phyloP scores from a whole-genome alignment of 1,140 invertebrate genomes.

The Drosophila sproati region DNA sequence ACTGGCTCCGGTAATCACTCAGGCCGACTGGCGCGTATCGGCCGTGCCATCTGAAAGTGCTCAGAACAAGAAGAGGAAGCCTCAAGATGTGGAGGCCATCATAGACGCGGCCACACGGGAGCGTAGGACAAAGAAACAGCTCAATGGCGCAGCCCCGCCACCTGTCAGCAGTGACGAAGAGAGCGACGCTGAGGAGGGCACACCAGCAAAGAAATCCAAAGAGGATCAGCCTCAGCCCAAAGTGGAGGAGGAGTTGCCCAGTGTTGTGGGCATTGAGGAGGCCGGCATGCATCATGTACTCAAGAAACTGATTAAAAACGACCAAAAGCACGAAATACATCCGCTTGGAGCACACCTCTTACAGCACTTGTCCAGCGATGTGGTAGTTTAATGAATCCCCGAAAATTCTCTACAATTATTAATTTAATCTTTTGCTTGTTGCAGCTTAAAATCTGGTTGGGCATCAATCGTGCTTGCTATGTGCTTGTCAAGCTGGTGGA shows the following conservation, averaged over 20 bases:
- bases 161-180: slow-evolving; percentile 42
- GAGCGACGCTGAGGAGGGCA: slow-evolving; percentile 56
- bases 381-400: slow-evolving; percentile 27
- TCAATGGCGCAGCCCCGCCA: background rate
- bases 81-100: slow-evolving; percentile 68
- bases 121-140: slow-evolving; percentile 51
- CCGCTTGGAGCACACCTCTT: slow-evolving; percentile 85
- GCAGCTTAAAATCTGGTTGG: slow-evolving; percentile 85
- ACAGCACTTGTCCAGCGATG: slow-evolving; percentile 70
- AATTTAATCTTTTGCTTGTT: slow-evolving; percentile 1
- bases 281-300: slow-evolving; percentile 91
- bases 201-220: slow-evolving; percentile 46
- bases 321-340: slow-evolving; percentile 85
- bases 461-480: slow-evolving; percentile 88
- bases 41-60: slow-evolving; percentile 49
- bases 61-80: slow-evolving; percentile 50
- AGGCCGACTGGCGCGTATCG: slow-evolving; percentile 83
- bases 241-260: slow-evolving; percentile 12
- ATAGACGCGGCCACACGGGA: slow-evolving; percentile 65
- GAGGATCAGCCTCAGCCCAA: slow-evolving; percentile 5
- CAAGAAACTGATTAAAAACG: slow-evolving; percentile 91
- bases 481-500: slow-evolving; percentile 86
- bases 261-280: slow-evolving; percentile 89
- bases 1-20: slow-evolving; percentile 85
- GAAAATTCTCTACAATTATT: background rate